Percentiles rank a stretch among this genome's conserved stretches.
These are phyloP conservation scores for Scolopax rusticola DNA, from an alignment of 2,797 vertebrate species.

Conservation along the genomic window DNA sequence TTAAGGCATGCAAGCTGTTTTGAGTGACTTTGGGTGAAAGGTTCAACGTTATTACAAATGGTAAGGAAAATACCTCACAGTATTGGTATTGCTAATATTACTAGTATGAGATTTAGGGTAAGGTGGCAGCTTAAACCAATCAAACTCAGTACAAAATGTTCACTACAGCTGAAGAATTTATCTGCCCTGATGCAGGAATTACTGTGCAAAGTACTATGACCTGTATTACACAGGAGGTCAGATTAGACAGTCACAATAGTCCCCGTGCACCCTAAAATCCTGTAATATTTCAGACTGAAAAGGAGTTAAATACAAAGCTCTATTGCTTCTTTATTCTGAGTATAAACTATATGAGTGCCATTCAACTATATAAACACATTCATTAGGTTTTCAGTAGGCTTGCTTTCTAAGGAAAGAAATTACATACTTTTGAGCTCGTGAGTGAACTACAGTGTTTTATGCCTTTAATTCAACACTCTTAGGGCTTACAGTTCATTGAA, in stretches of 20 bases:
- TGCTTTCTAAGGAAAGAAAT: slow-evolving; percentile 63
- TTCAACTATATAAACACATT: slow-evolving; percentile 63
- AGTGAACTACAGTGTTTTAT: slow-evolving; percentile 63
- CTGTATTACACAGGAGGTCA: slow-evolving; percentile 26
- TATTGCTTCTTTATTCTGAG: slow-evolving; percentile 22
- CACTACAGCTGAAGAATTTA: slow-evolving; percentile 1
- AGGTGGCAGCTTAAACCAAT: neutral
- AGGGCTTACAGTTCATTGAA: slow-evolving; percentile 64
- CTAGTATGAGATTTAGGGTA: neutral
- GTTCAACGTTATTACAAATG: slow-evolving; percentile 2
- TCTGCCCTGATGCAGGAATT: slow-evolving; percentile 27
- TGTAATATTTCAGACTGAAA: slow-evolving; percentile 57
- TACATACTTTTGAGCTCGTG: slow-evolving; percentile 63
- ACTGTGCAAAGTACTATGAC: slow-evolving; percentile 37
- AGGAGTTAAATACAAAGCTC: slow-evolving; percentile 54
- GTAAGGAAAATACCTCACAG: neutral
- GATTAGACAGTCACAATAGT: slow-evolving; percentile 6
- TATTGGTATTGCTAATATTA: neutral
- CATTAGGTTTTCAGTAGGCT: slow-evolving; percentile 61
- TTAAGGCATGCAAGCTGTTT: slow-evolving; percentile 19
- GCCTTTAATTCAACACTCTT: slow-evolving; percentile 61
- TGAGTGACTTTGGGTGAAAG: neutral
- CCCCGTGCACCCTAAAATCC: slow-evolving; percentile 1
- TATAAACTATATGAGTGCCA: slow-evolving; percentile 56
- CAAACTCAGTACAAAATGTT: neutral